Evolutionary conservation across 2,113 vertebrate genomes (phyloP), one percentile per base, ranked within the genome.

Genomic region (Micromys minutus): DNA sequence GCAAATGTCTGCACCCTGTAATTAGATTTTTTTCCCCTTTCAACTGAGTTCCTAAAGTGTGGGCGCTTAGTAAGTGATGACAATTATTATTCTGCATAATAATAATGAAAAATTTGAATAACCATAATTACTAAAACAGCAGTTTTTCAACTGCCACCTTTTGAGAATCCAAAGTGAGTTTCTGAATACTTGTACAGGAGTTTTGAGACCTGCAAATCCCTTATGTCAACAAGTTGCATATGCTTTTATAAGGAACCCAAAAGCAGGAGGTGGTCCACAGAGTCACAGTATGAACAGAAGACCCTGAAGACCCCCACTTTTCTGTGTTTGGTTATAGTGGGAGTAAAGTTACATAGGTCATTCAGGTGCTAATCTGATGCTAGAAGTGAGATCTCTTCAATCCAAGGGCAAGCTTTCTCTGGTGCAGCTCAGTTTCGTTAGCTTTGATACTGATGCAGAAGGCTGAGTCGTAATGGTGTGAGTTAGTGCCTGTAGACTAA

Each of bases 81-180:
- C 87, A 93, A 77, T 97, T 95, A 95, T 97, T 97, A 95, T 95
- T 96, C 74, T 84, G 77, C 71, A 90, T 94, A 94, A 96, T 97
- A 94, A 95, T 94, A 95, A 95, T 83, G 47, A 96, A 94, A 95
- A 96, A 57, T 93, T 34, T 95, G 92, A 97, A 95, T 95, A 97
- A 94, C 89, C 26, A 11, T 97, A 96, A 94, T 96, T 95, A 97
- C 89, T 88, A 42, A 97, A 91, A 95, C 84, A 91, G 61, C 45
- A 87, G 42, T 90, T 95, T 96, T 95, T 96, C 57, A 87, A 22
- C 57, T 52, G 71, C 80, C 76, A 90, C 87, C 69, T 94, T 95
- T 96, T 93, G 92, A 94, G 75, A 95, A 79, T 94, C 65, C 80
- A 90, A 83, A 95, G 50, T 83, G 71, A 93, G 11, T 91, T 93